Evolutionary conservation across 2,888 invertebrate genomes (phyloP).

Genomic region (Stenichneumon culpator): DNA sequence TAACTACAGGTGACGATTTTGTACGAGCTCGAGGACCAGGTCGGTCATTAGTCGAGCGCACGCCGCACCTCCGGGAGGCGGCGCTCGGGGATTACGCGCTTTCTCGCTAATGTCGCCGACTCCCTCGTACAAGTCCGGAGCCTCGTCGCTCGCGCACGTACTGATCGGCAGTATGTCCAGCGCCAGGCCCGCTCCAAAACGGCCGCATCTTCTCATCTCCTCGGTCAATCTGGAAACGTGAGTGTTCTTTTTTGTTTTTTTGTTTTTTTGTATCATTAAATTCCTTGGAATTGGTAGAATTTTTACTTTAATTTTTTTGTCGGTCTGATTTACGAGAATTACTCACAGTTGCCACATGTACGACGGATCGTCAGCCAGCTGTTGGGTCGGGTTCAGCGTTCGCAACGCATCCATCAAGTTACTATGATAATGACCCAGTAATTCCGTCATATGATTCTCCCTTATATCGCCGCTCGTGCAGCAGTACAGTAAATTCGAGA

Average conservation of each 20-base stretch:
- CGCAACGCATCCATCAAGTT: conserved; percentile 87
- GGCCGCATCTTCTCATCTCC: conserved; percentile 88
- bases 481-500: conserved; percentile 89
- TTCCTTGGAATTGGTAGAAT: neutral
- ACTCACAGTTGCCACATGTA: conserved; percentile 87
- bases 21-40: conserved; percentile 89
- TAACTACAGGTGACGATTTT: conserved; percentile 87
- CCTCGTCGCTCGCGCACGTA: conserved; percentile 90
- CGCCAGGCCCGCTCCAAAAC: conserved; percentile 90
- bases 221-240: conserved; percentile 86
- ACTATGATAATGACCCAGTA: conserved; percentile 88
- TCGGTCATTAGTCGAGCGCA: conserved; percentile 90
- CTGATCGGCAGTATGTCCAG: conserved; percentile 91
- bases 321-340: conserved; percentile 52
- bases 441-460: conserved; percentile 86
- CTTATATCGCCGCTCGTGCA: conserved; percentile 89
- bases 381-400: conserved; percentile 86
- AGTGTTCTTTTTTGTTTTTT: neutral
- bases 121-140: conserved; percentile 89
- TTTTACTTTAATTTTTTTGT: conserved; percentile 43
- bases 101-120: conserved; percentile 80
- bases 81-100: conserved; percentile 84
- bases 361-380: conserved; percentile 83
- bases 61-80: conserved; percentile 86
- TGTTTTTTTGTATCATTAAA: neutral